Base-by-base conservation (phyloP, 2,113 vertebrate species). In the Brienomyrus longianalis region DNA sequence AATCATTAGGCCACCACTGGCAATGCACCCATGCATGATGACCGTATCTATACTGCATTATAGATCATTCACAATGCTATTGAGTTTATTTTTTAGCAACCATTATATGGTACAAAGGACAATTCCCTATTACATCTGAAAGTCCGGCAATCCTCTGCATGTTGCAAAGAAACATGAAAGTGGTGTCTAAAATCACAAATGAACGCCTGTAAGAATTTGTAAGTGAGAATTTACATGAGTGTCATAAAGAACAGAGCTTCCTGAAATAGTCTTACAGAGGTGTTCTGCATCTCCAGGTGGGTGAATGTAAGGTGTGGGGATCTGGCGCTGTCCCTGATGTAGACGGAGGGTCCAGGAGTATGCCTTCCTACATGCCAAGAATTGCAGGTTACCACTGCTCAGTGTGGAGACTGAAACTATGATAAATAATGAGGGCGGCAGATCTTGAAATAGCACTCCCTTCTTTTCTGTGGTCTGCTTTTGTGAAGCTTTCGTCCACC, bases 381-480 rank as follows among this genome's bases (percentile, higher is more conserved):
- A 96, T 95, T 95, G 95, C 90, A 95, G 95, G 95, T 93, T 95
- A 92, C 91, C 89, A 91, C 91, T 89, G 92, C 88, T 89, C 90
- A 91, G 94, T 91, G 92, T 91, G 39, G 91, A 94, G 94, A 94
- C 95, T 94, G 91, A 91, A 91, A 92, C 95, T 93, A 94, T 95
- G 96, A 96, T 96, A 96, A 96, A 96, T 96, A 96, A 96, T 94
- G 95, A 96, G 95, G 94, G 93, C 92, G 92, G 93, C 91, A 80
- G 91, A 92, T 95, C 95, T 95, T 93, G 93, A 96, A 96, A 96
- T 96, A 96, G 95, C 91, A 87, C 89, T 90, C 92, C 94, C 94
- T 93, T 93, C 90, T 92, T 94, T 94, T 94, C 96, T 96, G 96
- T 95, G 95, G 96, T 96, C 94, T 94, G 90, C 93, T 94, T 95